A percentile compares a stretch with the other conserved stretches of the same genome.
Conservation (phyloP, 2,113 vertebrate species). For the Columba janthina region DNA sequence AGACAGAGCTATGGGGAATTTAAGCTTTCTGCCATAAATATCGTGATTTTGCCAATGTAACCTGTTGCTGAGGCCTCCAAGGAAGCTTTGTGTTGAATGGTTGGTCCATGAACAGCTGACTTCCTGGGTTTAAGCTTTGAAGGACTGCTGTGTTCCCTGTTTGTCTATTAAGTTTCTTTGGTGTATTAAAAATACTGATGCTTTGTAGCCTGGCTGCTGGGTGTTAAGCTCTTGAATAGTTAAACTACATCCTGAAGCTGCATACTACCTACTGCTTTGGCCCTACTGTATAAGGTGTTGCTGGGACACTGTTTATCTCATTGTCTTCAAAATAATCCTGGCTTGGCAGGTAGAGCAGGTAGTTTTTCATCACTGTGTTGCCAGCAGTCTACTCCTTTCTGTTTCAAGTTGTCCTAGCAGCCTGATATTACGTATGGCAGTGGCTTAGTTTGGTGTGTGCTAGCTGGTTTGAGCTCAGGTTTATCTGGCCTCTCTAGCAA, state of each 20-base stretch:
- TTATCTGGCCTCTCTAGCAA: neutral
- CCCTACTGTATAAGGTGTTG: neutral
- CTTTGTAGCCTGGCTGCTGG: neutral
- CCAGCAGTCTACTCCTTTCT: neutral
- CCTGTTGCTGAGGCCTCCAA: neutral
- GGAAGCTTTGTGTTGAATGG: neutral
- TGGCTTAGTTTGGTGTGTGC: neutral
- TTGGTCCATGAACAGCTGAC: neutral
- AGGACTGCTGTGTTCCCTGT: neutral
- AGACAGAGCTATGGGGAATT: neutral
- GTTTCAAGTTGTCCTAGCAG: neutral
- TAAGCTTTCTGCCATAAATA: neutral
- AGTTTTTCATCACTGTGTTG: neutral
- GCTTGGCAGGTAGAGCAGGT: neutral
- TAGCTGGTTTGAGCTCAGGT: neutral
- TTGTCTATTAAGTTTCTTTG: neutral
- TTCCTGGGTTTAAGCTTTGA: neutral
- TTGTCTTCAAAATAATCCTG: neutral
- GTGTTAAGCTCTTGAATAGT: neutral
- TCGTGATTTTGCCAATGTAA: neutral
- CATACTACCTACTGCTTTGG: neutral
- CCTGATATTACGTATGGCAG: neutral
- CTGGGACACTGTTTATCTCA: rapidly evolving
- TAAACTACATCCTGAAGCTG: neutral
- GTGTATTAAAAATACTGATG: neutral